Conservation (phyloP, 2,113 vertebrate species). For the Arenaria interpres region DNA sequence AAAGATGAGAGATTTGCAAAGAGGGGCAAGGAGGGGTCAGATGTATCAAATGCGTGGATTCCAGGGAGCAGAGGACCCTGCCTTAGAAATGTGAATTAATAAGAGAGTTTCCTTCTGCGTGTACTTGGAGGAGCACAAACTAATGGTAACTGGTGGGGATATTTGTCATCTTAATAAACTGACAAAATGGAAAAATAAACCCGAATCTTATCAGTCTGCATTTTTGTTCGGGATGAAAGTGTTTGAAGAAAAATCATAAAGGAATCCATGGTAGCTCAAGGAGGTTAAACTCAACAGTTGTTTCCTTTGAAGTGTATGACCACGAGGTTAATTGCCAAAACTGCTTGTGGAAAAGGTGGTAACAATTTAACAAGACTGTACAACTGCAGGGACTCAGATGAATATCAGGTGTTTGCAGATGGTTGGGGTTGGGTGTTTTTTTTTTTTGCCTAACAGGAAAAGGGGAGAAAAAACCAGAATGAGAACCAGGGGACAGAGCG, state of each 20-base stretch:
- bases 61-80: slow-evolving; percentile 38
- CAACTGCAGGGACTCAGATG: slow-evolving; percentile 79
- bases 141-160: background rate
- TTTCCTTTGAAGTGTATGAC: slow-evolving; percentile 91
- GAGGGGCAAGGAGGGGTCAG: slow-evolving; percentile 71
- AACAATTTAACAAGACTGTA: slow-evolving; percentile 96
- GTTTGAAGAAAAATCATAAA: slow-evolving; percentile 85
- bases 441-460: slow-evolving; percentile 75
- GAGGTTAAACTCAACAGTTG: slow-evolving; percentile 90
- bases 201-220: slow-evolving; percentile 71
- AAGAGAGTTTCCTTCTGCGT: slow-evolving; percentile 5
- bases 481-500: slow-evolving; percentile 69
- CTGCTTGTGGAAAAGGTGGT: slow-evolving; percentile 95
- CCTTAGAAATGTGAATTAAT: slow-evolving; percentile 42
- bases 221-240: slow-evolving; percentile 84
- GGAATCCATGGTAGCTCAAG: slow-evolving; percentile 82
- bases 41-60: slow-evolving; percentile 61
- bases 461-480: slow-evolving; percentile 48
- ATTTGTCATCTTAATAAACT: slow-evolving; percentile 74
- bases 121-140: background rate
- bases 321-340: slow-evolving; percentile 94
- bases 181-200: slow-evolving; percentile 74
- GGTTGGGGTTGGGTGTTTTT: background rate
- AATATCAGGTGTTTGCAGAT: slow-evolving; percentile 97
- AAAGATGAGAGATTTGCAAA: slow-evolving; percentile 71